Conservation (phyloP, 1,140 invertebrate genomes). For the Heterodera carotae region DNA sequence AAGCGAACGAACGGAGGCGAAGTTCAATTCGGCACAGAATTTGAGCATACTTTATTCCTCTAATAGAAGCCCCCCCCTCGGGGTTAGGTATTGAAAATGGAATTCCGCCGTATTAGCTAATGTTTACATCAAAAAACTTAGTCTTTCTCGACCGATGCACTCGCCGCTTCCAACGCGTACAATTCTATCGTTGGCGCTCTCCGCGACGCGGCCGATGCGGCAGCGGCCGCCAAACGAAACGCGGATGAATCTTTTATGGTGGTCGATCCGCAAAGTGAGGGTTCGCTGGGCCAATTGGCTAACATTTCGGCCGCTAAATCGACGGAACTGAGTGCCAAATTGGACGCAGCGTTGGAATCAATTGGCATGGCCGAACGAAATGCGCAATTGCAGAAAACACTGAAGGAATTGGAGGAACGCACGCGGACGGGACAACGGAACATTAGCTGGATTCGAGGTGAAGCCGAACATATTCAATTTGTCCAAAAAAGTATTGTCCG, state of each 20-base stretch:
- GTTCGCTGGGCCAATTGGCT: slow-evolving; percentile 43
- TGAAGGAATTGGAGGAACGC: slow-evolving; percentile 33
- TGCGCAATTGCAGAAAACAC: slow-evolving; percentile 27
- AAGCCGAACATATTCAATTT: neutral
- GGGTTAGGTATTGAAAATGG: too few species aligned
- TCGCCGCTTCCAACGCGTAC: slow-evolving; percentile 62
- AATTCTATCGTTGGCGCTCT: slow-evolving; percentile 55
- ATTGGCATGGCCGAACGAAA: slow-evolving; percentile 25
- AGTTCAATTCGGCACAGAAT: neutral
- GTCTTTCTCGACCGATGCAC: slow-evolving; percentile 48
- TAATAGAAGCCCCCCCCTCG: too few species aligned
- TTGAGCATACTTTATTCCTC: too few species aligned
- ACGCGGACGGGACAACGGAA: slow-evolving; percentile 31
- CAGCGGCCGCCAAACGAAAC: slow-evolving; percentile 41
- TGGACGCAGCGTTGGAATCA: slow-evolving; percentile 29
- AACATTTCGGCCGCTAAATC: slow-evolving; percentile 31
- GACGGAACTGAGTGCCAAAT: slow-evolving; percentile 27
- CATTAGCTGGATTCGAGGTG: slow-evolving; percentile 45
- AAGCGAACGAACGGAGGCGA: neutral
- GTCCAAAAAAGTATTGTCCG: neutral
- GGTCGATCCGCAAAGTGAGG: slow-evolving; percentile 21
- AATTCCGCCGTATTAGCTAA: too few species aligned
- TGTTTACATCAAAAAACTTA: too few species aligned
- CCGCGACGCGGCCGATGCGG: slow-evolving; percentile 53
- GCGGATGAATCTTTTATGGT: slow-evolving; percentile 42